These are phyloP conservation scores for Grus americana DNA, from an alignment of 2,113 vertebrate genomes.

Conservation along the genomic window DNA sequence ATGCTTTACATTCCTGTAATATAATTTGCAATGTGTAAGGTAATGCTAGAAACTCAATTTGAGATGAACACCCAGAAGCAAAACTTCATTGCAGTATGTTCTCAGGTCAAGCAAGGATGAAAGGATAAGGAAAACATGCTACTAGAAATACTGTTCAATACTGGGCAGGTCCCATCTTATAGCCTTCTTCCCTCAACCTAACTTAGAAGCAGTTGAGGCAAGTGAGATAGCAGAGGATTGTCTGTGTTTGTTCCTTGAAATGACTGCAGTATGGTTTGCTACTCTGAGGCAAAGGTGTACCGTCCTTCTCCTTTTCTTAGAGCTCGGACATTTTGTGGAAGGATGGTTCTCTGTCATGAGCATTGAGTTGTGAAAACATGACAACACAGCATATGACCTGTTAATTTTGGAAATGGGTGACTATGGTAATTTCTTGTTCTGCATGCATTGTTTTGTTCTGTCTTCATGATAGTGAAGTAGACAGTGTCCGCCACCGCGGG, in stretches of 20 bases:
- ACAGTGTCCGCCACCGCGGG: background rate
- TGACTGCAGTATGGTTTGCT: background rate
- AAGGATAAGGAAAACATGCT: background rate
- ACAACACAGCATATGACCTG: background rate
- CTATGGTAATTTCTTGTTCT: background rate
- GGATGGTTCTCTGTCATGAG: background rate
- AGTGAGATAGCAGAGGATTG: background rate
- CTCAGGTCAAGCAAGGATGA: slow-evolving; percentile 18
- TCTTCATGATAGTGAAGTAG: background rate
- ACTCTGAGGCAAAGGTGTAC: background rate
- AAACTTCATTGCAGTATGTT: background rate
- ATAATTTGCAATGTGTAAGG: background rate
- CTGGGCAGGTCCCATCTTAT: slow-evolving; percentile 4
- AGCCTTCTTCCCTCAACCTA: background rate
- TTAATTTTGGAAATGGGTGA: slow-evolving; percentile 25
- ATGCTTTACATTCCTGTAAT: slow-evolving; percentile 28
- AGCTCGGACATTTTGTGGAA: background rate
- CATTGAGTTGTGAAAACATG: background rate
- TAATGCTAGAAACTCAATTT: background rate
- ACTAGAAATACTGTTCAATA: background rate
- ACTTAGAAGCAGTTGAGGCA: background rate
- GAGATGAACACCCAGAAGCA: slow-evolving; percentile 37
- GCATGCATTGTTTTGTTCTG: background rate
- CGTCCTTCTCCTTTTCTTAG: background rate
- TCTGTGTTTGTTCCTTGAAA: background rate